phyloP scores from a whole-genome alignment of 2,113 vertebrate species.

The Athene cunicularia region DNA sequence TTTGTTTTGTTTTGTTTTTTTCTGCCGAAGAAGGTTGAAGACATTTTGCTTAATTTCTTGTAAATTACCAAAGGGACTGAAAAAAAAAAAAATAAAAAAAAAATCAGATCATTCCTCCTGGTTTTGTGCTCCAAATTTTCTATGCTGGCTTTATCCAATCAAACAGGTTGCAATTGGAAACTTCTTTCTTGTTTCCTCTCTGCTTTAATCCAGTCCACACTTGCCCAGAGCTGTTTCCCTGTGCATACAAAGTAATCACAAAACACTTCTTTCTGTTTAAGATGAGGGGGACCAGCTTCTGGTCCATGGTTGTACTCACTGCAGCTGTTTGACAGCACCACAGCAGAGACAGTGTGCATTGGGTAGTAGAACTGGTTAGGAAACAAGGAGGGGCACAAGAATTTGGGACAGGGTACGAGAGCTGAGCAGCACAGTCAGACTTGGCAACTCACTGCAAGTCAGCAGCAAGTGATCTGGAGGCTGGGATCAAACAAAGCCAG shows the following conservation, averaged over 20 bases:
- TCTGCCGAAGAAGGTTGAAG: not conserved
- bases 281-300: not conserved
- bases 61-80: not conserved
- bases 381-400: conserved; percentile 16
- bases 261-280: not conserved
- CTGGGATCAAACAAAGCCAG: not conserved
- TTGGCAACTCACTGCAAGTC: not conserved
- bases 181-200: not conserved
- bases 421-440: not conserved
- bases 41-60: not conserved
- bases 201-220: not conserved
- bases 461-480: not conserved
- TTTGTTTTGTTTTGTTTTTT: not conserved
- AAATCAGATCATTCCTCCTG: not conserved
- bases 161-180: not conserved
- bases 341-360: not conserved
- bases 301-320: not conserved
- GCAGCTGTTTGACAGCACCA: conserved; percentile 33
- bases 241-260: not conserved
- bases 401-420: not conserved
- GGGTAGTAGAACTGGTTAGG: not conserved
- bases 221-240: not conserved
- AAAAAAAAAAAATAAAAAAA: not conserved
- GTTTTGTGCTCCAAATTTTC: not conserved
- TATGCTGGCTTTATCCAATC: not conserved